Percentiles rank a stretch among this genome's conserved stretches.
Conservation (phyloP, 2,797 vertebrate genomes). For the Nasua narica region DNA sequence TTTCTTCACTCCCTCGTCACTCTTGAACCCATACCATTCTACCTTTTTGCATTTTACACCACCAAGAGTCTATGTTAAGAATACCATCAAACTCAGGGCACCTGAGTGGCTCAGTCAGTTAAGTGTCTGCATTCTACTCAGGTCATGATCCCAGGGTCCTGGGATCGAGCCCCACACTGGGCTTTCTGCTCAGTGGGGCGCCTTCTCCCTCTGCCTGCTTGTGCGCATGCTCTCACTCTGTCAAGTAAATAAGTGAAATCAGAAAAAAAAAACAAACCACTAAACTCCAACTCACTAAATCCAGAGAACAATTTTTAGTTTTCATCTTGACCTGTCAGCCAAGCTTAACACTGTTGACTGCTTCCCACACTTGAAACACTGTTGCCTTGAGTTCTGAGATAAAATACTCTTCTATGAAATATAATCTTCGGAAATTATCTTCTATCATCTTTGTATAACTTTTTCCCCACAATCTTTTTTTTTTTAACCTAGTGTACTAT, state of each 20-base stretch:
- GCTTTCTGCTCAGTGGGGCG: no score
- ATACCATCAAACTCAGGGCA: neutral
- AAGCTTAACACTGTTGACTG: neutral
- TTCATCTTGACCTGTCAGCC: neutral
- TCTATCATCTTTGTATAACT: neutral
- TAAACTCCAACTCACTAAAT: neutral
- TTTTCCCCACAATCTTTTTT: neutral
- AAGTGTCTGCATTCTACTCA: no score
- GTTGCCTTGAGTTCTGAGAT: neutral
- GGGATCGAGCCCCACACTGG: no score
- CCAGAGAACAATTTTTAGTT: neutral
- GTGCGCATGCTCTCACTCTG: no score
- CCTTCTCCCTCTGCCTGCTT: no score
- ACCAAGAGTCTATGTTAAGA: neutral
- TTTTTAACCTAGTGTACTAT: neutral
- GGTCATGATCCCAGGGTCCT: no score
- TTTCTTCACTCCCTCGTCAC: neutral
- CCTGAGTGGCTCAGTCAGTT: no score
- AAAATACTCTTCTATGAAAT: neutral
- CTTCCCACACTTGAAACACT: neutral
- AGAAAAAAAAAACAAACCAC: neutral
- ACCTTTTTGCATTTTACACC: neutral
- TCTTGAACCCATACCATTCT: neutral
- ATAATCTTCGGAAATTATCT: neutral
- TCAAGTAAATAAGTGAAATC: no score